Evolutionary conservation across 53 echinoderm and acorn worm species (phyloP).

Genomic region (Holothuria scabra): DNA sequence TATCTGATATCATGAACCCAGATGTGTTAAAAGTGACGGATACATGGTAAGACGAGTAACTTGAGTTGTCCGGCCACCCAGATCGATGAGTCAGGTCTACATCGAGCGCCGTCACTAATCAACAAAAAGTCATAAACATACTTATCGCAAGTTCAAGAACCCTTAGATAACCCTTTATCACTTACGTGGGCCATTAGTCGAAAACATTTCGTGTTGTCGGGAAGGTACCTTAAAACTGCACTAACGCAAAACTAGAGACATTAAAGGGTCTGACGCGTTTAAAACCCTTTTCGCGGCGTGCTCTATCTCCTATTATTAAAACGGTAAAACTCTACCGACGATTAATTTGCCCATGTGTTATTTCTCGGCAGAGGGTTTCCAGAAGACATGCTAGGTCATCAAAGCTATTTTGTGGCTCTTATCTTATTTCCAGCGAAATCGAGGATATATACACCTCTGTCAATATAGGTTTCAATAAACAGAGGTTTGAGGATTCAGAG

Average conservation of each 20-base stretch:
- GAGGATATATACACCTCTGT: no score
- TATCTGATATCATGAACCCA: no score
- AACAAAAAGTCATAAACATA: slow-evolving; percentile 27
- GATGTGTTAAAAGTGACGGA: no score
- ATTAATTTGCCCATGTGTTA: slow-evolving; percentile 13
- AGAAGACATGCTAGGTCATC: no score
- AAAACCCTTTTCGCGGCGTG: background rate
- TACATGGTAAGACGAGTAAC: no score
- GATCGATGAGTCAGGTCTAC: slow-evolving; percentile 14
- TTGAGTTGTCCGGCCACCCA: slow-evolving; percentile 18
- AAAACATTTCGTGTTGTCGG: background rate
- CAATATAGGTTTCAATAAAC: no score
- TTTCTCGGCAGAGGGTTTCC: no score
- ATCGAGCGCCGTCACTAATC: slow-evolving; percentile 13
- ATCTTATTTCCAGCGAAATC: no score
- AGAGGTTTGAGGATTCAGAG: no score
- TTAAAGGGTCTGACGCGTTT: slow-evolving; percentile 26
- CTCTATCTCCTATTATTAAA: slow-evolving; percentile 26
- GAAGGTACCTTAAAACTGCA: background rate
- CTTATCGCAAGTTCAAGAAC: slow-evolving; percentile 49
- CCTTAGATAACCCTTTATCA: slow-evolving; percentile 4
- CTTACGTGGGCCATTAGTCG: slow-evolving; percentile 18
- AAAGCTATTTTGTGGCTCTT: no score
- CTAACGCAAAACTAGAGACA: background rate
- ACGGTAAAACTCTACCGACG: slow-evolving; percentile 21